These are phyloP conservation scores for Sarcophaga variegata DNA, from an alignment of 2,888 invertebrate species.

Conservation along the genomic window DNA sequence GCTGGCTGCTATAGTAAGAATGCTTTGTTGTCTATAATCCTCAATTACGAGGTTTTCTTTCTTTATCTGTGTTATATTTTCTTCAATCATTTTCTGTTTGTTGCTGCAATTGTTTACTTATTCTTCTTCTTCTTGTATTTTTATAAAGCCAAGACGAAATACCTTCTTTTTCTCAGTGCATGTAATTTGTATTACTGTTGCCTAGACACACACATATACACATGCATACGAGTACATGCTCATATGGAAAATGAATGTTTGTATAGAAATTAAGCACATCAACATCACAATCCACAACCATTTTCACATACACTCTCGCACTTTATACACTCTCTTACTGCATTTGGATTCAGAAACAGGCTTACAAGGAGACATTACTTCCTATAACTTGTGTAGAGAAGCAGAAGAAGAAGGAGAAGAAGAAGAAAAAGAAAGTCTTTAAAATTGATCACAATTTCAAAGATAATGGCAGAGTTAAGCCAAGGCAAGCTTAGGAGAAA, in stretches of 20 bases:
- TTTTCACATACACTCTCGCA: too few species aligned
- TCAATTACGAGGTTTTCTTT: constrained; percentile 66
- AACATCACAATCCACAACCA: background rate
- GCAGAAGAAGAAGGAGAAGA: too few species aligned
- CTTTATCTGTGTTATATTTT: constrained; percentile 34
- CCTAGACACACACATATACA: background rate
- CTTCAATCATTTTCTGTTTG: background rate
- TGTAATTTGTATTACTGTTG: background rate
- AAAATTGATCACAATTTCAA: too few species aligned
- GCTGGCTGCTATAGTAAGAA: background rate
- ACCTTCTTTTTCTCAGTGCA: background rate
- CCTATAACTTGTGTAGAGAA: too few species aligned
- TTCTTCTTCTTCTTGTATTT: constrained; percentile 25
- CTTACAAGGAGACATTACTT: too few species aligned
- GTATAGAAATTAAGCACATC: constrained; percentile 29
- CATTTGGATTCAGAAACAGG: too few species aligned
- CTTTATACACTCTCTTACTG: too few species aligned
- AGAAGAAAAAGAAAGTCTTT: too few species aligned
- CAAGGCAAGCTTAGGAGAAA: too few species aligned
- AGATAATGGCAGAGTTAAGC: too few species aligned
- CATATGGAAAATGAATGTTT: background rate
- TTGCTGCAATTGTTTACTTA: background rate
- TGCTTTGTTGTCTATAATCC: constrained; percentile 68
- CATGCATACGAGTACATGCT: background rate
- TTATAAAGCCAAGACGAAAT: background rate